These are phyloP conservation scores for Pan troglodytes DNA, from an alignment of 2,113 vertebrate genomes.

Conservation along the genomic window DNA sequence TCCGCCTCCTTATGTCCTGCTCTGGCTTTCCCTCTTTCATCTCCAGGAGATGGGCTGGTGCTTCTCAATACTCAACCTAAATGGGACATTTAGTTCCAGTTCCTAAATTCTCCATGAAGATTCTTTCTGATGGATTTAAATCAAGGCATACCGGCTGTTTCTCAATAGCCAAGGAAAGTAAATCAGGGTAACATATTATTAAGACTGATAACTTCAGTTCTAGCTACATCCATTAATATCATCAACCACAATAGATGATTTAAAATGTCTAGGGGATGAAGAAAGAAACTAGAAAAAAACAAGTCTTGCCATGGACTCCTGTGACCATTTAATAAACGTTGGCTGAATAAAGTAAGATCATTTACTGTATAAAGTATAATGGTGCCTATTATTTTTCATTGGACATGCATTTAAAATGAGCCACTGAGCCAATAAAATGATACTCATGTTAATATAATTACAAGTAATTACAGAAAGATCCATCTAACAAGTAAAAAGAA, in stretches of 20 bases:
- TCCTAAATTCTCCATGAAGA: background rate
- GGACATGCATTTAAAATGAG: background rate
- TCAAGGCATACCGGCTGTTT: background rate
- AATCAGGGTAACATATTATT: background rate
- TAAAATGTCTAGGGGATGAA: background rate
- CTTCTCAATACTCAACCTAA: background rate
- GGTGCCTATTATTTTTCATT: background rate
- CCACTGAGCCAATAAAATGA: background rate
- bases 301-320: background rate
- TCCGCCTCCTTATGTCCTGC: too few species aligned
- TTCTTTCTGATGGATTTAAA: background rate
- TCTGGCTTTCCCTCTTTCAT: background rate
- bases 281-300: background rate
- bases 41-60: background rate
- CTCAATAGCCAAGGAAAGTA: background rate
- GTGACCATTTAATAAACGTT: background rate
- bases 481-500: background rate
- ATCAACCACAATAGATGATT: background rate
- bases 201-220: background rate
- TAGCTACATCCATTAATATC: background rate
- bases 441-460: background rate
- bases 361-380: background rate
- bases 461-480: background rate
- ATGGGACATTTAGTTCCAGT: accelerated
- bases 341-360: background rate